phyloP scores from a whole-genome alignment of 2,797 vertebrate species.

The Chanos chanos region DNA sequence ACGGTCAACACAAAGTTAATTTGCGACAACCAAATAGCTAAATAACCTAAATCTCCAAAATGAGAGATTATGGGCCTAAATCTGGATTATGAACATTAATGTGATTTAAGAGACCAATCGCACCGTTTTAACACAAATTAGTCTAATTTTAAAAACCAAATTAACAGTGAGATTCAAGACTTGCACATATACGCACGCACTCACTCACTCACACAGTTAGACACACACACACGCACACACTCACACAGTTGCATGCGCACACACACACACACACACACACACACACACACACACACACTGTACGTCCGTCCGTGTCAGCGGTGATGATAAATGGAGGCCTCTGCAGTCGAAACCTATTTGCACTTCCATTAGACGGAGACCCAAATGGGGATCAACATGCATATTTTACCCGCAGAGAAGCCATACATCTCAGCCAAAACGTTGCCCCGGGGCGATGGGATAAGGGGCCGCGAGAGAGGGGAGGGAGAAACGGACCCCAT shows the following conservation, averaged over 20 bases:
- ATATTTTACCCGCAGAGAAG: constrained; percentile 81
- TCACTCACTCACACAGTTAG: too few relatives aligned
- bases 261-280: constrained; percentile 22
- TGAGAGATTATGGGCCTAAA: too few relatives aligned
- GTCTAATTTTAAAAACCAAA: too few relatives aligned
- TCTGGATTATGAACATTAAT: too few relatives aligned
- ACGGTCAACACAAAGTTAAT: too few relatives aligned
- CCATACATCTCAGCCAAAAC: constrained; percentile 77
- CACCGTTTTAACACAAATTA: too few relatives aligned
- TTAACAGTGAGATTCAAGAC: too few relatives aligned
- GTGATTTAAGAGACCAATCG: too few relatives aligned
- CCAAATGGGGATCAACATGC: constrained; percentile 76
- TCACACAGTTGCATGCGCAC: not conserved
- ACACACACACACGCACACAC: not conserved
- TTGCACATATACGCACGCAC: too few relatives aligned
- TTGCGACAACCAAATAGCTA: too few relatives aligned
- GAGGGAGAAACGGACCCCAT: constrained; percentile 60
- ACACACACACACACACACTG: constrained; percentile 33
- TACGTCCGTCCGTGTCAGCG: constrained; percentile 64
- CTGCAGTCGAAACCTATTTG: constrained; percentile 78
- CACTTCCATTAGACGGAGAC: constrained; percentile 73
- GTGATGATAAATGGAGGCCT: constrained; percentile 77
- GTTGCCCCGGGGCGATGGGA: constrained; percentile 67
- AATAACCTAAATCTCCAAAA: too few relatives aligned
- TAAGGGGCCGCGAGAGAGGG: constrained; percentile 61